Percentiles rank a stretch among this genome's conserved stretches.
Conservation (phyloP, 2,888 invertebrate genomes). For the Drosophila atripex region DNA sequence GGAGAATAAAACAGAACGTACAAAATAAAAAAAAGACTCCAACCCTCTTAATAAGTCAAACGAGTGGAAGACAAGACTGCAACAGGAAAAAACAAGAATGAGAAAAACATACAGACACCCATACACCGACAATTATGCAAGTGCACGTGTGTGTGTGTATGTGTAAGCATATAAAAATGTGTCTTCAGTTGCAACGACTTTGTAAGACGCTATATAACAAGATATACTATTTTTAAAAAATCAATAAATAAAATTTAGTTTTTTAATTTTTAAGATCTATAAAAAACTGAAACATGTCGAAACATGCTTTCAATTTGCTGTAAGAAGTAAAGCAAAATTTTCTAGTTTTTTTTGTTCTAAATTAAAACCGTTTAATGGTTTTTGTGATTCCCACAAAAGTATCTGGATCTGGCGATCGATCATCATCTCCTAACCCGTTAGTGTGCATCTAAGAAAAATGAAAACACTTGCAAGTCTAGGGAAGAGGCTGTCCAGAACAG, state of each 20-base stretch:
- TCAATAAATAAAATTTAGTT: too few relatives aligned
- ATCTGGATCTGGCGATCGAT: constrained; percentile 3
- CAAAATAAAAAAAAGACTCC: constrained; percentile 71
- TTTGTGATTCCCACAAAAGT: not conserved
- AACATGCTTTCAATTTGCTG: too few relatives aligned
- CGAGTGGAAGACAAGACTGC: constrained; percentile 69
- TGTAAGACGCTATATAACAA: not conserved
- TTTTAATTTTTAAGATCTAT: too few relatives aligned
- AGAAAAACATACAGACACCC: constrained; percentile 54
- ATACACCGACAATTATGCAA: constrained; percentile 45
- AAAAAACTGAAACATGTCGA: too few relatives aligned
- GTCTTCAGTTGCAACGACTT: constrained; percentile 20
- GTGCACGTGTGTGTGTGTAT: constrained; percentile 35
- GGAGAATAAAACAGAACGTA: constrained; percentile 60
- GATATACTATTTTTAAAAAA: not conserved
- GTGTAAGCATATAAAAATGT: constrained; percentile 24
- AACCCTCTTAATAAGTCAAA: constrained; percentile 73
- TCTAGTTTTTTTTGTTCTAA: too few relatives aligned
- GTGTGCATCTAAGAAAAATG: constrained; percentile 6
- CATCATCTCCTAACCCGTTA: constrained; percentile 1
- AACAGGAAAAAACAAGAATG: constrained; percentile 56
- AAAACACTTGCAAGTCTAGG: constrained; percentile 21
- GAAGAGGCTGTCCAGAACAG: constrained; percentile 2
- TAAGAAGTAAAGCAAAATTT: too few relatives aligned
- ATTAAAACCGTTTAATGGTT: too few relatives aligned